Evolutionary conservation across 1,140 invertebrate species (phyloP).

Genomic region (Drosophila varians): DNA sequence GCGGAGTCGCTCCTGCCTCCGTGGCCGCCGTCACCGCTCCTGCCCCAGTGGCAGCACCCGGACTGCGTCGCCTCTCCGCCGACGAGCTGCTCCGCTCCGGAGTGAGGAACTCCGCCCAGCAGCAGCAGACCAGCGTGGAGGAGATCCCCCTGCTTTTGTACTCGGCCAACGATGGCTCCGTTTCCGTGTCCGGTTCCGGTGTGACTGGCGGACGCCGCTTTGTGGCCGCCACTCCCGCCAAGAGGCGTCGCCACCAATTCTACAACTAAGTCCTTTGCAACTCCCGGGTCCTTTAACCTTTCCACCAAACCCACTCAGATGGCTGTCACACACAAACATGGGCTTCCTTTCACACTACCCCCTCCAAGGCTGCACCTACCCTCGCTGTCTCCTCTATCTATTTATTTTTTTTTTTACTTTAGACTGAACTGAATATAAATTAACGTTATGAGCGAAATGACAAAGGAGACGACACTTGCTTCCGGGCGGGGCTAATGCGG

Average conservation of each 20-base stretch:
- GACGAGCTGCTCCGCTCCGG: slow-evolving; percentile 64
- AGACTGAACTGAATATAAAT: slow-evolving; percentile 82
- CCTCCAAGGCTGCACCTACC: slow-evolving; percentile 10
- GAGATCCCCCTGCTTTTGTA: slow-evolving; percentile 77
- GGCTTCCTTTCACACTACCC: slow-evolving; percentile 8
- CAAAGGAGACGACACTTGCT: slow-evolving; percentile 58
- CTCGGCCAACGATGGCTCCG: slow-evolving; percentile 61
- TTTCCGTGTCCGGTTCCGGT: slow-evolving; percentile 5
- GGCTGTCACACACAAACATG: slow-evolving; percentile 36
- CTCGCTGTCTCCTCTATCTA: slow-evolving; percentile 9
- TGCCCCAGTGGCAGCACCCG: neutral
- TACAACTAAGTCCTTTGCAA: slow-evolving; percentile 19
- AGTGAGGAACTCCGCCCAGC: slow-evolving; percentile 54
- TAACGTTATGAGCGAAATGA: slow-evolving; percentile 79
- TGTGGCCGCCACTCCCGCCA: slow-evolving; percentile 66
- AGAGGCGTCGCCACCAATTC: slow-evolving; percentile 57
- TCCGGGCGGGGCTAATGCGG: slow-evolving; percentile 15
- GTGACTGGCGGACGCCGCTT: slow-evolving; percentile 45
- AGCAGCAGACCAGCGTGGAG: slow-evolving; percentile 73
- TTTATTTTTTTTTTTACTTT: slow-evolving; percentile 52
- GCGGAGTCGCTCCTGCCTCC: slow-evolving; percentile 8
- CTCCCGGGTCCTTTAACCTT: neutral
- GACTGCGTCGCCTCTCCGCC: slow-evolving; percentile 56
- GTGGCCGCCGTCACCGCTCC: neutral
- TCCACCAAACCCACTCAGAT: slow-evolving; percentile 5